Evolutionary conservation across 2,797 vertebrate species (phyloP).

Genomic region (Acanthurus leucopareius): DNA sequence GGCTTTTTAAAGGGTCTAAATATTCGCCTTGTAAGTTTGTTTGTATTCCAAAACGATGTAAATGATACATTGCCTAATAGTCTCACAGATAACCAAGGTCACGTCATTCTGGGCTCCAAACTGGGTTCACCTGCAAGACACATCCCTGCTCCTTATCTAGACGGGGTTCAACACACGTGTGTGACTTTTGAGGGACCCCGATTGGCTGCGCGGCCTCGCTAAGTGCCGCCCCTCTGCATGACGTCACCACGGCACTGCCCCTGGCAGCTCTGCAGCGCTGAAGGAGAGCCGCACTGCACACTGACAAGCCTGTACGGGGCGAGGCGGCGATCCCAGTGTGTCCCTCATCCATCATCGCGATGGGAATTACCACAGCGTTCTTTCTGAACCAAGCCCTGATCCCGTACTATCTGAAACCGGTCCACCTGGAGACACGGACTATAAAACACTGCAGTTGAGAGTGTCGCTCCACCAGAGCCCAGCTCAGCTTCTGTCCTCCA

Average conservation of each 20-base stretch:
- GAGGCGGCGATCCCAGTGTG: constrained; percentile 64
- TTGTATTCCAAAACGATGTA: no score
- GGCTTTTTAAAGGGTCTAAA: no score
- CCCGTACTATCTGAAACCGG: constrained; percentile 60
- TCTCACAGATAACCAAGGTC: not conserved
- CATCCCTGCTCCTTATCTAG: not conserved
- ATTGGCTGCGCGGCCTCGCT: constrained; percentile 54
- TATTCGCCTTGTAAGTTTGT: no score
- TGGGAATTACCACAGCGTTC: constrained; percentile 77
- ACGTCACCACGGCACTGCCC: constrained; percentile 64
- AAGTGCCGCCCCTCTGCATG: constrained; percentile 49
- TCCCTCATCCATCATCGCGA: constrained; percentile 76
- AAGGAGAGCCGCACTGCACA: constrained; percentile 64
- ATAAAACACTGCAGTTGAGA: constrained; percentile 69
- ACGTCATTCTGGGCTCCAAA: not conserved
- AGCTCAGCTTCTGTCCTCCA: constrained; percentile 55
- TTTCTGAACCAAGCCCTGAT: constrained; percentile 63
- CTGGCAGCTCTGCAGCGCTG: constrained; percentile 66
- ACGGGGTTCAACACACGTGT: constrained; percentile 44
- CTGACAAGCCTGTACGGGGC: constrained; percentile 59
- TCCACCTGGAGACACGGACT: constrained; percentile 73
- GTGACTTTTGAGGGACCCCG: not conserved
- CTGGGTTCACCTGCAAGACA: constrained; percentile 21
- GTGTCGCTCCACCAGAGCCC: constrained; percentile 38
- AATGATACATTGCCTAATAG: no score